Evolutionary conservation across 2,113 vertebrate species (phyloP), one percentile per base, ranked within the genome.

Genomic region (Menura novaehollandiae): DNA sequence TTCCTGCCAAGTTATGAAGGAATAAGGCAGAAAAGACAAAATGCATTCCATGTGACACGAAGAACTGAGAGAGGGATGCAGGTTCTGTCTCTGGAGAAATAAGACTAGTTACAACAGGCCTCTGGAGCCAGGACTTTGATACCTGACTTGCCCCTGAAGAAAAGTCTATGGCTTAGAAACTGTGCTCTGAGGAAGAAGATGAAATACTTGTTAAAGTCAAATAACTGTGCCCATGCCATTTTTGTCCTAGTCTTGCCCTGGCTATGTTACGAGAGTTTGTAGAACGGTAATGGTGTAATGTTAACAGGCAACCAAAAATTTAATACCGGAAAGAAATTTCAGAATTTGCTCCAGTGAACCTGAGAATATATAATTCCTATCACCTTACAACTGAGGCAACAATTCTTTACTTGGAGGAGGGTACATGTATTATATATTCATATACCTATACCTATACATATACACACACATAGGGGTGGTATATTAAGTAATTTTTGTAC

Each of bases 21-120:
- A 88, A 41, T 41, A 86, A 79, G 74, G 60, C 16, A 64, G 55
- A 67, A 86, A 86, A 95, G 44, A 51, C 9, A 82, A 67, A 75
- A 74, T 67, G 33, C 32, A 72, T 52, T 72, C 69, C 64, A 12
- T 44, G 51, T 73, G 66, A 93, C 56, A 64, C 81, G 51, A 75
- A 91, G 49, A 62, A 73, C 67, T 86, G 64, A 74, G 64, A 89
- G 56, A 78, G 16, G 59, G 64, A 83, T 92, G 56, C 24, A 43
- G 64, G n/a, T 59, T 88, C 63, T 89, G 9, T 72, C 85, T 80
- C 59, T 91, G 51, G 68, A 93, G 92, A 93, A 96, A 95, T 91
- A 95, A 91, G 71, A 43, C 43, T 30, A 43, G 56, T 90, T 24
- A 85, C 64, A 93, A 90, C 10, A 92, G 85, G 75, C 47, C 77